Evolutionary conservation across 2,113 vertebrate species (phyloP).

Genomic region (Pan paniscus): DNA sequence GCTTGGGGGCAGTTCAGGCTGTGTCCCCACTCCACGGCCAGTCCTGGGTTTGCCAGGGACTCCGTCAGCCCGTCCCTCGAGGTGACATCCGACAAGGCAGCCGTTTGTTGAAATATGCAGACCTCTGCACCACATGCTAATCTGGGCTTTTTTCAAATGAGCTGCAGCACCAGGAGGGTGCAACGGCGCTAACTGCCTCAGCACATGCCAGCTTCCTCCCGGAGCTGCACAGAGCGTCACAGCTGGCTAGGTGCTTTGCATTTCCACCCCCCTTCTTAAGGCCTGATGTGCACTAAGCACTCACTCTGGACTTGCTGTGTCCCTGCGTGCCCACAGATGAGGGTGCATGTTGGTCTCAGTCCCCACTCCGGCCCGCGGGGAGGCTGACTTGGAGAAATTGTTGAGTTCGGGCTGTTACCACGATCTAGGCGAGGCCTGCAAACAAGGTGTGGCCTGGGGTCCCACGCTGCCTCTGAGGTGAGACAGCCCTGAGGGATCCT

Average conservation of each 20-base stretch:
- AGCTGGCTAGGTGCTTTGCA: not conserved
- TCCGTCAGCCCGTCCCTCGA: fast-evolving
- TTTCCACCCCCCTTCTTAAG: not conserved
- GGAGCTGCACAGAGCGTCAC: not conserved
- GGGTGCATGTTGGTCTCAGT: fast-evolving
- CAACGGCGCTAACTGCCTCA: conserved; percentile 43
- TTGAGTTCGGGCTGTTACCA: fast-evolving
- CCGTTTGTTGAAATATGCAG: fast-evolving
- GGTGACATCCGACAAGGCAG: not conserved
- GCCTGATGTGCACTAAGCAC: fast-evolving
- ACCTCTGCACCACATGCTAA: not conserved
- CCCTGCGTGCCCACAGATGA: not conserved
- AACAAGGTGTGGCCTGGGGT: not conserved
- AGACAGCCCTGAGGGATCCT: fast-evolving
- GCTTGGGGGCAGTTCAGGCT: fast-evolving
- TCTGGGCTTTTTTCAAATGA: conserved; percentile 45
- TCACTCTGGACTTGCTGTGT: fast-evolving
- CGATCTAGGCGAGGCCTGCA: fast-evolving
- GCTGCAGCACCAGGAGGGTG: not conserved
- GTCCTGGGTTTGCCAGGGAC: not conserved
- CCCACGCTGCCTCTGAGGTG: fast-evolving
- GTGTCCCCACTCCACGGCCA: fast-evolving
- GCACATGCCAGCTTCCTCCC: not conserved
- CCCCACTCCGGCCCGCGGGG: fast-evolving
- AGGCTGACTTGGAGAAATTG: fast-evolving